These are phyloP conservation scores for Equus quagga DNA, from an alignment of 2,113 vertebrate species.

Conservation along the genomic window DNA sequence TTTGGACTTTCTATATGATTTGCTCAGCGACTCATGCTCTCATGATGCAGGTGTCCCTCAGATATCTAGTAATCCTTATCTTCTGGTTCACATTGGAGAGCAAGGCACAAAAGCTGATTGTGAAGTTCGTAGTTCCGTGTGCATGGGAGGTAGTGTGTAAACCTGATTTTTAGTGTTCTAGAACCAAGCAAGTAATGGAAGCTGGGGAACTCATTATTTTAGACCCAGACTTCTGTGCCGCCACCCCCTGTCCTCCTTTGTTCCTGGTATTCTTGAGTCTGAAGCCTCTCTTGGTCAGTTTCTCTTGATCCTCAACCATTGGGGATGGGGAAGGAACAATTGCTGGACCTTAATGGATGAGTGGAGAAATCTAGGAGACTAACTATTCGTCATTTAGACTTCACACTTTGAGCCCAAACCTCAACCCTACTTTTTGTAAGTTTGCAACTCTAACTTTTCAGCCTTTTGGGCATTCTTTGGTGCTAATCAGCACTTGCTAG, in stretches of 20 bases:
- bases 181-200: background rate
- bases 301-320: background rate
- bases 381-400: background rate
- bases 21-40: background rate
- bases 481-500: background rate
- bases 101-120: background rate
- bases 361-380: background rate
- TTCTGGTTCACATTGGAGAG: background rate
- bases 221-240: background rate
- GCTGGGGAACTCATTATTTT: background rate
- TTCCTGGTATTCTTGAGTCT: background rate
- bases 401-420: background rate
- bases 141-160: background rate
- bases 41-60: background rate
- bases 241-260: background rate
- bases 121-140: background rate
- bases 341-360: background rate
- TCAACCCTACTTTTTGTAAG: background rate
- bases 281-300: background rate
- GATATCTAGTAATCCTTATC: background rate
- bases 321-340: background rate
- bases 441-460: background rate
- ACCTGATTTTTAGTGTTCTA: background rate
- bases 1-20: background rate
- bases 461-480: background rate